Evolutionary conservation across 2,888 invertebrate genomes (phyloP), one percentile per base, ranked within the genome.

Genomic region (Meteorus colon): DNA sequence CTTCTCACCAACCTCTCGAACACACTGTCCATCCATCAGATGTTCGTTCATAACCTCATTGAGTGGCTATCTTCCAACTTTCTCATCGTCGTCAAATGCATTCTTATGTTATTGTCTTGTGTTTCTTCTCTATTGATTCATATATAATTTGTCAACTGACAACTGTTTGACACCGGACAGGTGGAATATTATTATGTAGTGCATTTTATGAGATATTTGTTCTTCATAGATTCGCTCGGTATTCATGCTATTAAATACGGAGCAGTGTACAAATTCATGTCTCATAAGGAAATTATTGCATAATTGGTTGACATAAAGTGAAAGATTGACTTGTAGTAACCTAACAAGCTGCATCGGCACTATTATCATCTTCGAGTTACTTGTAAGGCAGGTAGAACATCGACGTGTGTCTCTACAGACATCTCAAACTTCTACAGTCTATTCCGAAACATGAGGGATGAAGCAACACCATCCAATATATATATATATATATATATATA

Each of bases 281-380:
- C 41, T 41, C 12, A 12, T 41, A 10, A 2, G 12, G 12, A 82
- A 84, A 86, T 86, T 86, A 86, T 83, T 81, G 83, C 79, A 83
- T 86, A 86, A 86, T 85, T 84, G 86, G 87, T 85, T 85, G 82
- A 83, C 78, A 85, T 84, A 86, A 87, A 87, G 86, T 86, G 87
- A 84, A 81, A 87, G 86, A 83, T 83, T 75, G 73, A 60, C 45
- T 74, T 72, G 73, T 73, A 78, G 75, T 70, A 70, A 76, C 75
- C 66, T 41, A 37, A 34, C 37, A 65, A 37, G 65, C 65, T n/a
- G 19, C 19, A 65, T 37, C 34, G n/a, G 34, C 65, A 60, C 48
- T 41, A 74, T 75, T 70, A 41, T 73, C 68, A 75, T 77, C 79
- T 77, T 77, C 74, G 74, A 71, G 31, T 73, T 84, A 83, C 84